These are phyloP conservation scores for Pempheris klunzingeri DNA, from an alignment of 2,797 vertebrate genomes.

Conservation along the genomic window DNA sequence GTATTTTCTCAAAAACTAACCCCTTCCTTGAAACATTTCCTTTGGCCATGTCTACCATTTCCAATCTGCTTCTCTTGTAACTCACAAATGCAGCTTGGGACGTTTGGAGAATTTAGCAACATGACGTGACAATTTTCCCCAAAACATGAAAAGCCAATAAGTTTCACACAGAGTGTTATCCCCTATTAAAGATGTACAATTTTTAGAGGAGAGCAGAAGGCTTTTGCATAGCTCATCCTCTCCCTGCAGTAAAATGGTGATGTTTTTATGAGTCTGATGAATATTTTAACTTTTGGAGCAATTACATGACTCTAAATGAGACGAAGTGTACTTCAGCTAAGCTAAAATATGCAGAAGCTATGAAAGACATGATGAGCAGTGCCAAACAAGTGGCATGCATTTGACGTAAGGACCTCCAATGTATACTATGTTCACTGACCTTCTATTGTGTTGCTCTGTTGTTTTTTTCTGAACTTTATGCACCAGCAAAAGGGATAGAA, in stretches of 20 bases:
- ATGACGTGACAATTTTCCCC: conserved; percentile 65
- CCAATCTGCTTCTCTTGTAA: conserved; percentile 52
- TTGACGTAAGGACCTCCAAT: conserved; percentile 46
- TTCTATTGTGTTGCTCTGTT: not conserved
- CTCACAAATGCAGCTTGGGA: conserved; percentile 46
- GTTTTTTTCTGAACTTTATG: conserved; percentile 22
- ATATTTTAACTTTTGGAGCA: conserved; percentile 82
- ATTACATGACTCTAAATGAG: conserved; percentile 80
- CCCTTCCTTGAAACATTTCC: conserved; percentile 55
- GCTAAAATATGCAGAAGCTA: conserved; percentile 73
- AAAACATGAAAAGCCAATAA: conserved; percentile 71
- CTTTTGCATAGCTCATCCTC: conserved; percentile 69
- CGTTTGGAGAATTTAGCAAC: conserved; percentile 59
- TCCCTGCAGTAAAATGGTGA: conserved; percentile 68
- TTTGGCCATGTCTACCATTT: conserved; percentile 60
- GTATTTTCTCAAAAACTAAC: conserved; percentile 39
- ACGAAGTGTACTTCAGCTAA: conserved; percentile 56
- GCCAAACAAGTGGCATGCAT: conserved; percentile 53
- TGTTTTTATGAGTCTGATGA: conserved; percentile 78
- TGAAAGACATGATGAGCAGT: conserved; percentile 66
- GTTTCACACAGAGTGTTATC: conserved; percentile 65
- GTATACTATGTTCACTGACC: conserved; percentile 16
- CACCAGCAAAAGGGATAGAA: not conserved
- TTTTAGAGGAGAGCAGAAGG: conserved; percentile 65
- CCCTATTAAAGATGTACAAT: conserved; percentile 70